A percentile compares a stretch with the other conserved stretches of the same genome.
Evolutionary conservation across 2,888 invertebrate genomes (phyloP).

Genomic region (Epirrhoe alternata): DNA sequence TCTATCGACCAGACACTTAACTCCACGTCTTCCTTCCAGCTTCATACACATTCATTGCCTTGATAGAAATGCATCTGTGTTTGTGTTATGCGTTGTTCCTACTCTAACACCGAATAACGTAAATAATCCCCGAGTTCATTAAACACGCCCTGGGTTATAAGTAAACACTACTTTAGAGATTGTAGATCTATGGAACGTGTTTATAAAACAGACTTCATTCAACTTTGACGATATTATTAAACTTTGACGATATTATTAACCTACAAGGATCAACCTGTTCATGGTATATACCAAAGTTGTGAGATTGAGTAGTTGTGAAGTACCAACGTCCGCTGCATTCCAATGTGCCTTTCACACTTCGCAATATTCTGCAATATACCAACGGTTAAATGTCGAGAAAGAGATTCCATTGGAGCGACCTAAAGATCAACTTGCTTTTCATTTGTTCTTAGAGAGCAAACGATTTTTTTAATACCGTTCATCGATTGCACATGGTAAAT

Average conservation of each 20-base stretch:
- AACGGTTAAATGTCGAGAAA: conserved; percentile 64
- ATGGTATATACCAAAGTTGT: conserved; percentile 30
- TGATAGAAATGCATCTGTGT: conserved; percentile 12
- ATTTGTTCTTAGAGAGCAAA: too few relatives aligned
- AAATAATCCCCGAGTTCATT: conserved; percentile 24
- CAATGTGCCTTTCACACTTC: conserved; percentile 69
- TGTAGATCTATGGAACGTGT: conserved; percentile 24
- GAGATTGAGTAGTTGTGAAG: conserved; percentile 44
- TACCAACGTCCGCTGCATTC: conserved; percentile 63
- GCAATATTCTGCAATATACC: conserved; percentile 62
- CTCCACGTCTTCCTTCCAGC: conserved; percentile 40
- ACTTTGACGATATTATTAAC: conserved; percentile 20
- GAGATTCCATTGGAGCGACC: conserved; percentile 47
- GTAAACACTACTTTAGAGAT: conserved; percentile 29
- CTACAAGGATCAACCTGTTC: conserved; percentile 24
- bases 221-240: conserved; percentile 19
- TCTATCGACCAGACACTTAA: conserved; percentile 67
- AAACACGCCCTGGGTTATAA: conserved; percentile 30
- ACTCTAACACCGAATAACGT: conserved; percentile 3
- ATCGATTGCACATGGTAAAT: too few relatives aligned
- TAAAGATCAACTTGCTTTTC: conserved; percentile 35
- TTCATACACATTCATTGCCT: conserved; percentile 22
- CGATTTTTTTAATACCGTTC: too few relatives aligned
- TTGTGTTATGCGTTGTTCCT: conserved; percentile 1
- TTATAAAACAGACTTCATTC: conserved; percentile 33